phyloP scores from a whole-genome alignment of 2,113 vertebrate species.

The Apistogramma diplotaenia region DNA sequence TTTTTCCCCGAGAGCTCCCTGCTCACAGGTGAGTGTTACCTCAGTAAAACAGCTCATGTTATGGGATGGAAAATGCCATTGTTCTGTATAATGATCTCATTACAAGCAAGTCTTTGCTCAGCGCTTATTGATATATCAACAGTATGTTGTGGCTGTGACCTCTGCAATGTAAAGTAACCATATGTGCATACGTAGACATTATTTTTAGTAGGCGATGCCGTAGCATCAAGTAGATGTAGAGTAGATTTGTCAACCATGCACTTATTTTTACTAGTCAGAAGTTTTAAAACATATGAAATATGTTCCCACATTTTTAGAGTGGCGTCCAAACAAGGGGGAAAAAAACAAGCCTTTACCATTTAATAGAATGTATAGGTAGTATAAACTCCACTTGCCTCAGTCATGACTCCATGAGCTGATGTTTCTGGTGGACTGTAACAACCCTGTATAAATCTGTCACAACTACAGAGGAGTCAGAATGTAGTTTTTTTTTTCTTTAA shows the following conservation, averaged over 20 bases:
- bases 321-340: conserved; percentile 29
- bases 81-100: conserved; percentile 20
- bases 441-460: not conserved
- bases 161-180: conserved; percentile 68
- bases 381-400: not conserved
- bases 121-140: conserved; percentile 17
- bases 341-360: not conserved
- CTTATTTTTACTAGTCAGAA: conserved; percentile 56
- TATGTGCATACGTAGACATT: conserved; percentile 44
- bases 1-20: conserved; percentile 1
- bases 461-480: conserved; percentile 2
- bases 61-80: conserved; percentile 28
- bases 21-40: conserved; percentile 42
- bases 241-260: conserved; percentile 69
- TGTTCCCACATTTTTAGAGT: conserved; percentile 47
- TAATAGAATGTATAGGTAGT: conserved; percentile 8
- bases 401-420: not conserved
- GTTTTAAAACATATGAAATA: conserved; percentile 64
- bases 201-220: conserved; percentile 39
- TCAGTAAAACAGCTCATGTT: conserved; percentile 20
- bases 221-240: conserved; percentile 55
- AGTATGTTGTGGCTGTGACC: conserved; percentile 53
- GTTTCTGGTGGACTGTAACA: not conserved
- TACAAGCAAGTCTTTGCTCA: conserved; percentile 9
- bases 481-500: not conserved